A percentile compares a stretch with the other conserved stretches of the same genome.
These are phyloP conservation scores for Synchiropus splendidus DNA, from an alignment of 2,113 vertebrate genomes.

Conservation along the genomic window DNA sequence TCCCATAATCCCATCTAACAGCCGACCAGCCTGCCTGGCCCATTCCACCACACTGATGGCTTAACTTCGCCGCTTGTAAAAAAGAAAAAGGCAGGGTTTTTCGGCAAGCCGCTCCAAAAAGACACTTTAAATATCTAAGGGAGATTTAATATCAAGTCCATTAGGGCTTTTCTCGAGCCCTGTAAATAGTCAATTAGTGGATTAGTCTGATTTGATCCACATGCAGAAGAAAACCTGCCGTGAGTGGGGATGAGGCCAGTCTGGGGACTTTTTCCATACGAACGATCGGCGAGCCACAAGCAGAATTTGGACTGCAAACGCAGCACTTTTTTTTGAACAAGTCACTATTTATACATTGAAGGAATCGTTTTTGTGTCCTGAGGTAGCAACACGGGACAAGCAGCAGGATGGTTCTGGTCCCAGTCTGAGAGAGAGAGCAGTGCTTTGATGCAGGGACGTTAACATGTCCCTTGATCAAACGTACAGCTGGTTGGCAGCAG, in stretches of 20 bases:
- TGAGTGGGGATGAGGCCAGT: constrained; percentile 25
- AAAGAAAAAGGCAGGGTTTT: constrained; percentile 64
- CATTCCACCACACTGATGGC: constrained; percentile 61
- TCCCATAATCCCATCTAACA: constrained; percentile 71
- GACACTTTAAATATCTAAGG: constrained; percentile 87
- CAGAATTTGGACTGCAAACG: too few relatives aligned
- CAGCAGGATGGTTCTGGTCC: too few relatives aligned
- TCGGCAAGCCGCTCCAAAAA: constrained; percentile 76
- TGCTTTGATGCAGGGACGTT: too few relatives aligned
- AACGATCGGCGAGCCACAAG: constrained; percentile 8
- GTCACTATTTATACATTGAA: too few relatives aligned
- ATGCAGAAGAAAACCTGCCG: constrained; percentile 64
- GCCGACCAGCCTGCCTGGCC: constrained; percentile 55
- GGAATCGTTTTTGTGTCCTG: too few relatives aligned
- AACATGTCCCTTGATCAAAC: constrained; percentile 60
- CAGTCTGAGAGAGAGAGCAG: constrained; percentile 19
- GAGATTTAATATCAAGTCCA: constrained; percentile 98
- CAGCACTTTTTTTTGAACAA: not conserved
- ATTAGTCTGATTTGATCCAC: constrained; percentile 96
- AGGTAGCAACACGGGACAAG: too few relatives aligned
- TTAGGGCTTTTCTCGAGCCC: constrained; percentile 86
- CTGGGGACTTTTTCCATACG: constrained; percentile 7
- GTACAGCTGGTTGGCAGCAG: constrained; percentile 56
- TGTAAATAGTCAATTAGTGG: constrained; percentile 99
- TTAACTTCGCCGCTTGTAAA: constrained; percentile 95